phyloP scores from a whole-genome alignment of 2,113 vertebrate genomes.

The Tupaia chinensis region DNA sequence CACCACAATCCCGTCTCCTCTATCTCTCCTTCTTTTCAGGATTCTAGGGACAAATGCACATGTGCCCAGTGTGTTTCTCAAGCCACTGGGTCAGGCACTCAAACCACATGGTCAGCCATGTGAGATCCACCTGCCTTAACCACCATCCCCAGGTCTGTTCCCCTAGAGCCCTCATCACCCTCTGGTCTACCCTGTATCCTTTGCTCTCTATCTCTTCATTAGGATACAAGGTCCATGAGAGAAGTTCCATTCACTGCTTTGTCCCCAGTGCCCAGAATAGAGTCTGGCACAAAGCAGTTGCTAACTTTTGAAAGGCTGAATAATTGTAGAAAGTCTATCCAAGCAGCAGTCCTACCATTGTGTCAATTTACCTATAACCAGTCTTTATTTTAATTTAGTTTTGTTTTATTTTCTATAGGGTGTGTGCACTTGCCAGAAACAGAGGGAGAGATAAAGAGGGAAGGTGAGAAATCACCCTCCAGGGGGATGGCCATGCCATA shows the following conservation, averaged over 20 bases:
- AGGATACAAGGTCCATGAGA: neutral
- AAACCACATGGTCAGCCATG: too few species aligned
- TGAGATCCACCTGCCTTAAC: too few species aligned
- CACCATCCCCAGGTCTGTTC: neutral
- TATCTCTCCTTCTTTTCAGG: too few species aligned
- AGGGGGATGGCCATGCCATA: too few species aligned
- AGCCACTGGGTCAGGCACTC: too few species aligned
- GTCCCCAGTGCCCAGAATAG: neutral
- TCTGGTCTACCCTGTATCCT: neutral
- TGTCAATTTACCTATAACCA: neutral
- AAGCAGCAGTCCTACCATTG: neutral
- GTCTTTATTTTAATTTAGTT: neutral
- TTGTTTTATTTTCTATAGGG: too few species aligned
- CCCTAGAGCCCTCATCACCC: neutral
- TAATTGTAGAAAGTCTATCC: neutral
- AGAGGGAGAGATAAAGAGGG: too few species aligned
- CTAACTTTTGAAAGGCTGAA: neutral
- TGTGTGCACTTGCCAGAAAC: too few species aligned
- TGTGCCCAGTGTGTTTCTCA: too few species aligned
- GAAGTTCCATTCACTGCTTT: neutral
- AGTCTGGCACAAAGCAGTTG: neutral
- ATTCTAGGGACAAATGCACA: too few species aligned
- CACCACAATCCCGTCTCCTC: too few species aligned
- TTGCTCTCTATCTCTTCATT: neutral
- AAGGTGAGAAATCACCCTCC: too few species aligned